Evolutionary conservation across 1,140 invertebrate species (phyloP).

Genomic region (Goniozus legneri): DNA sequence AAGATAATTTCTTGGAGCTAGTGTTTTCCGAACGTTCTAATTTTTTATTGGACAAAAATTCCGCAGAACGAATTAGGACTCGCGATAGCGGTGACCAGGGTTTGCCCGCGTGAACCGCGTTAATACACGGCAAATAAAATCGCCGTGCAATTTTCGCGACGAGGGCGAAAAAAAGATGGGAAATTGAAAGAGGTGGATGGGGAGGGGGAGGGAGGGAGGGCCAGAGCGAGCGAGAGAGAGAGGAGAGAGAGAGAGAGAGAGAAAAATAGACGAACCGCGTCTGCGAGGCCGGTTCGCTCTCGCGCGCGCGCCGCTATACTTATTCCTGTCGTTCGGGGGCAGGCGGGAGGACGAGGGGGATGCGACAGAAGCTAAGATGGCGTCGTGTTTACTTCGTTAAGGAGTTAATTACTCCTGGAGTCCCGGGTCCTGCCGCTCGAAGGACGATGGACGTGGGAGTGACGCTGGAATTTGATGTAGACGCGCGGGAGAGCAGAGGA

Average conservation of each 20-base stretch:
- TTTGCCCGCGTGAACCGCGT: slow-evolving; percentile 24
- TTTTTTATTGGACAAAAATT: no score
- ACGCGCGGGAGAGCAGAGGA: slow-evolving; percentile 23
- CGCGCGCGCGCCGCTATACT: slow-evolving; percentile 22
- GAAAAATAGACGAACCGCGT: slow-evolving; percentile 28
- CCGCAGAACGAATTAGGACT: no score
- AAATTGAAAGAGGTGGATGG: neutral
- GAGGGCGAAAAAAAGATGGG: neutral
- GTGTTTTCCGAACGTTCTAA: no score
- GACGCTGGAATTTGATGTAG: slow-evolving; percentile 33
- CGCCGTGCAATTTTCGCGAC: slow-evolving; percentile 15
- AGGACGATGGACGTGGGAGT: slow-evolving; percentile 39
- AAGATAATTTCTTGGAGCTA: no score
- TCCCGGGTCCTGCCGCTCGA: slow-evolving; percentile 34
- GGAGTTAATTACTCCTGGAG: slow-evolving; percentile 53
- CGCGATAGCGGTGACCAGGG: slow-evolving; percentile 10
- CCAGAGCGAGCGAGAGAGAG: neutral
- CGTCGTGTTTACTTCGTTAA: slow-evolving; percentile 55
- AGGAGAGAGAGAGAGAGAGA: slow-evolving; percentile 12
- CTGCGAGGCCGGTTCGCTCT: slow-evolving; percentile 12
- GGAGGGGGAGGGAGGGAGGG: neutral
- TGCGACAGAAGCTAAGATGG: slow-evolving; percentile 46
- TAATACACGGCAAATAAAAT: slow-evolving; percentile 32
- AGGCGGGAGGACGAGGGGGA: slow-evolving; percentile 10
- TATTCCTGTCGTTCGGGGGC: slow-evolving; percentile 10